These are phyloP conservation scores for Synanceia verrucosa DNA, from an alignment of 2,797 vertebrate species.

Conservation along the genomic window DNA sequence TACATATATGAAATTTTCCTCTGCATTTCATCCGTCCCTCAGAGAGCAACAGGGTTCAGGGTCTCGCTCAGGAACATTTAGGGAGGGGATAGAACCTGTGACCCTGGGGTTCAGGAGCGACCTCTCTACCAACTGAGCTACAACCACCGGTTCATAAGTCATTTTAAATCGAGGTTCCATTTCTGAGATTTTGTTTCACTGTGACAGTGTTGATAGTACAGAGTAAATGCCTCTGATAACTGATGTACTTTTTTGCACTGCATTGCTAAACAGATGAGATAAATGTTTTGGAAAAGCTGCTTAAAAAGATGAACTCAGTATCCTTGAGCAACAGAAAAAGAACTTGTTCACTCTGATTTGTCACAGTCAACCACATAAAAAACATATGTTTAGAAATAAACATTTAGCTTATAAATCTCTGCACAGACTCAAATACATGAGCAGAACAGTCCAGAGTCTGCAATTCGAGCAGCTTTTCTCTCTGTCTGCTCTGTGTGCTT, in stretches of 20 bases:
- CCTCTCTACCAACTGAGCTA: too few species aligned
- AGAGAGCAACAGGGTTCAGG: too few species aligned
- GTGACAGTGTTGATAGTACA: neutral
- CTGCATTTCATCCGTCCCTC: too few species aligned
- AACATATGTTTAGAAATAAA: constrained; percentile 22
- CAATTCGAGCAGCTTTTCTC: constrained; percentile 33
- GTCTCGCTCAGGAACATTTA: too few species aligned
- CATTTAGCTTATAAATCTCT: constrained; percentile 43
- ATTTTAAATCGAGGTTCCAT: neutral
- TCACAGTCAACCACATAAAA: constrained; percentile 12
- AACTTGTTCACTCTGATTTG: neutral
- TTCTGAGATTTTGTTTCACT: neutral
- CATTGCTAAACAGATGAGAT: neutral
- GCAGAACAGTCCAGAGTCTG: constrained; percentile 42
- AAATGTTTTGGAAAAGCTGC: neutral
- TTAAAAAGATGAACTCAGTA: neutral
- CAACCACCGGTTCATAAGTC: too few species aligned
- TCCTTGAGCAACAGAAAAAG: neutral
- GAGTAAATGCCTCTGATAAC: neutral
- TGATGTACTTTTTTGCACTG: neutral
- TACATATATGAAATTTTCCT: too few species aligned
- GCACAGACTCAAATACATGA: constrained; percentile 35
- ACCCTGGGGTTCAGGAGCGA: too few species aligned
- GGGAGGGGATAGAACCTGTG: too few species aligned
- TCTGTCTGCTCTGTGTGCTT: constrained; percentile 16